Base-by-base conservation (phyloP, 2,113 vertebrate genomes). In the Ophthalmotilapia sp. region DNA sequence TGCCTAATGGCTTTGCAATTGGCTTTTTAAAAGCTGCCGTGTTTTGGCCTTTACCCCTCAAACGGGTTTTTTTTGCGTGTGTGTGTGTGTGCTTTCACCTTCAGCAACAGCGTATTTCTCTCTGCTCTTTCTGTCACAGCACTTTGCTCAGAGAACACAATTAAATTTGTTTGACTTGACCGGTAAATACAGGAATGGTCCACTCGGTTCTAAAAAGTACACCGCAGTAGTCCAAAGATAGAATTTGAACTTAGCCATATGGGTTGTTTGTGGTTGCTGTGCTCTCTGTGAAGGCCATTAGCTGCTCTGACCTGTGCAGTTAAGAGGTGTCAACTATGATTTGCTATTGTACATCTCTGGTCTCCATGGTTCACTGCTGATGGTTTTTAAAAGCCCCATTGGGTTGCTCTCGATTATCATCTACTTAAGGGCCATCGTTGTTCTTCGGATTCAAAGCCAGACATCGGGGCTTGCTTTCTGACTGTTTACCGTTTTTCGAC, bases 1-100 rank as follows among this genome's bases (percentile, higher is more conserved):
- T 82, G 88, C 80, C 70, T 93, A 95, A 95, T 95, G 93, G 92
- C 80, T 92, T 91, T 82, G 82, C 91, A 90, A 94, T 92, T 95
- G 94, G 86, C 80, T 95, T 93, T 94, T 94, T 93, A 94, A 93
- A 94, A 87, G 90, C 86, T 89, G 75, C 84, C 54, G 17, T 90
- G 85, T 82, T 91, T 54, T 83, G 56, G 51, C 81, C 81, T 92
- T 91, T 86, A 65, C 62, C 82, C 60, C 36, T 56, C 49, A 42
- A 38, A 23, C 12, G 4, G 29, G 47, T 36, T 80, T 70, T 51
- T n/a, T n/a, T 42, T 31, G 1, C 4, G 36, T 1, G 36, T 26
- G 5, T 45, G 38, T 45, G 38, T 45, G 5, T 13, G 42, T 38
- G 33, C 26, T 45, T 38, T 49, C n/a, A 60, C 53, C 55, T 79